A percentile compares a stretch with the other conserved stretches of the same genome.
Conservation (phyloP, 35 echinoderm and acorn worm species). For the Strongylocentrotus purpuratus region DNA sequence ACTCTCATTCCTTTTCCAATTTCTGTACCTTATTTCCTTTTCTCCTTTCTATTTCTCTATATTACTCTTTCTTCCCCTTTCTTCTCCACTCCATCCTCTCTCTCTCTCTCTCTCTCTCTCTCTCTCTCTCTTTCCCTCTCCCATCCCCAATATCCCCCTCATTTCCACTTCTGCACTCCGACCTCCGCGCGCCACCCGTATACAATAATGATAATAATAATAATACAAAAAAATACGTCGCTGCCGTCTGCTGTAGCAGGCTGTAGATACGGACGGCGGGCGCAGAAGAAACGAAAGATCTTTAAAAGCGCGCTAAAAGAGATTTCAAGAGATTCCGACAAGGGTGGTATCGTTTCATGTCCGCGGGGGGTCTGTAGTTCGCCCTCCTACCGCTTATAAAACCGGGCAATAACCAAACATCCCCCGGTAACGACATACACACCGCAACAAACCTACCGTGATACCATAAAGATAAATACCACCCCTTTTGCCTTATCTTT, state of each 20-base stretch:
- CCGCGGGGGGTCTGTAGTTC: conserved; percentile 20
- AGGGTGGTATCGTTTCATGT: conserved; percentile 25
- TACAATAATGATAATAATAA: neutral
- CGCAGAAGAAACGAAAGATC: neutral
- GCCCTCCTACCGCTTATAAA: conserved; percentile 31
- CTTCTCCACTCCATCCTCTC: neutral
- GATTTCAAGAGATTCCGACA: conserved; percentile 35
- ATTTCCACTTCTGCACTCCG: neutral
- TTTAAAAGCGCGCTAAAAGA: conserved; percentile 32
- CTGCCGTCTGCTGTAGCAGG: neutral
- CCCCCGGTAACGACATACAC: conserved; percentile 20
- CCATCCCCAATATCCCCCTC: neutral
- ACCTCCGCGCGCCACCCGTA: neutral
- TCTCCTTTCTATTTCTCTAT: neutral
- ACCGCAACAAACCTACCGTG: conserved; percentile 30
- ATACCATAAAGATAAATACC: conserved; percentile 27
- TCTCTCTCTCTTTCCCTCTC: neutral
- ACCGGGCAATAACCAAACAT: conserved; percentile 47
- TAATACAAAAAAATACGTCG: neutral
- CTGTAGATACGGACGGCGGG: neutral
- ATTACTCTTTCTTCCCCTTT: neutral
- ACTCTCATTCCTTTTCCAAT: neutral
- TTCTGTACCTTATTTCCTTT: neutral
- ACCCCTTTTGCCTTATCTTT: neutral
- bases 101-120: neutral